Conservation (phyloP, 2,797 vertebrate species). For the Lacerta agilis region DNA sequence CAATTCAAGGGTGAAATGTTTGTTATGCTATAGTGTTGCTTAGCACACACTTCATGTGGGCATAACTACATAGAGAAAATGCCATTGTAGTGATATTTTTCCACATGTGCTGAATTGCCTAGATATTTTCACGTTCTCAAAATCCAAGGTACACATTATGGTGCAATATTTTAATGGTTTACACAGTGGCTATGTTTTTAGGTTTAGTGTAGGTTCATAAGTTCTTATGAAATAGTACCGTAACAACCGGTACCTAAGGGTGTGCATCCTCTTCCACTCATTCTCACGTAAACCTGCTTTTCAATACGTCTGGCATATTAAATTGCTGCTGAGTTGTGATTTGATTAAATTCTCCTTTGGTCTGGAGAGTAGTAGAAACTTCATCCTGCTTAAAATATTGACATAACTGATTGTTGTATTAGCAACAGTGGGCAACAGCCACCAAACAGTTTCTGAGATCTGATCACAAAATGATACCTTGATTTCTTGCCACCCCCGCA, state of each 20-base stretch:
- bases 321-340: constrained; percentile 5
- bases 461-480: constrained; percentile 63
- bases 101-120: constrained; percentile 12
- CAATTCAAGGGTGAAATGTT: neutral
- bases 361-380: constrained; percentile 57
- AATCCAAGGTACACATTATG: neutral
- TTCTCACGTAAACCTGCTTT: constrained; percentile 44
- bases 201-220: constrained; percentile 41
- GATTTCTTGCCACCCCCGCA: constrained; percentile 60
- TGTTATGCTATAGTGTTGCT: constrained; percentile 14
- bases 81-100: constrained; percentile 31
- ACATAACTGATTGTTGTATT: constrained; percentile 38
- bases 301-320: constrained; percentile 16
- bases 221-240: constrained; percentile 26
- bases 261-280: neutral
- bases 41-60: neutral
- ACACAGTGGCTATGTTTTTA: neutral
- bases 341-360: constrained; percentile 52
- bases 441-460: constrained; percentile 45
- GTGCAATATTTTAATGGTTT: constrained; percentile 38
- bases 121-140: constrained; percentile 27
- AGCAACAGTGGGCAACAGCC: constrained; percentile 36
- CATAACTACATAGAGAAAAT: neutral
- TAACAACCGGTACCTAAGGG: constrained; percentile 28
- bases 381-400: constrained; percentile 44